Conservation (phyloP, 2,797 vertebrate genomes). For the Karalla daura region DNA sequence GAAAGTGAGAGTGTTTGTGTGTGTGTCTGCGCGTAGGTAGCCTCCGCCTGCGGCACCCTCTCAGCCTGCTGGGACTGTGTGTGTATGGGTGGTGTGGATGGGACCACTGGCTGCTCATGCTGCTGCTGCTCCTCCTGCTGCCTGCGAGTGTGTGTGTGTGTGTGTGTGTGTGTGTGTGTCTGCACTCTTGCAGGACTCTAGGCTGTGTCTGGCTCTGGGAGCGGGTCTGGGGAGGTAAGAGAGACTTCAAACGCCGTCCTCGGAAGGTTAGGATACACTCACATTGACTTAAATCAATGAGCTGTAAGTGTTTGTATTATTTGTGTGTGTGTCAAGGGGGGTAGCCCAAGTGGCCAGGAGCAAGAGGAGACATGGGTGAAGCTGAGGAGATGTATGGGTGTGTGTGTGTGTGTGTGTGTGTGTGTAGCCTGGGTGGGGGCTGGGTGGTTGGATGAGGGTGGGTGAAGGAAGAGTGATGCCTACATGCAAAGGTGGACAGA, state of each 20-base stretch:
- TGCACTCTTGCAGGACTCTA: conserved; percentile 73
- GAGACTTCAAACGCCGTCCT: conserved; percentile 80
- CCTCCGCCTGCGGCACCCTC: conserved; percentile 73
- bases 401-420: conserved; percentile 14
- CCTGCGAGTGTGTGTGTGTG: conserved; percentile 40
- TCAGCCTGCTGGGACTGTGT: conserved; percentile 69
- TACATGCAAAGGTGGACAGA: conserved; percentile 58
- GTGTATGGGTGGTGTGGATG: conserved; percentile 79
- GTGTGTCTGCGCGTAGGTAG: conserved; percentile 60
- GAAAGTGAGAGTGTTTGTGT: conserved; percentile 68
- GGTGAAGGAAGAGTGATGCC: conserved; percentile 59
- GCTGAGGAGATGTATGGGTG: conserved; percentile 50
- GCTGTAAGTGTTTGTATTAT: conserved; percentile 75
- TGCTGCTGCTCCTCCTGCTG: conserved; percentile 24
- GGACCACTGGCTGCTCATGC: conserved; percentile 61
- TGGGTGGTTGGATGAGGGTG: conserved; percentile 24
- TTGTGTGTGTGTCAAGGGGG: conserved; percentile 58
- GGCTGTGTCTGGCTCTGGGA: conserved; percentile 80
- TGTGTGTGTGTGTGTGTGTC: conserved; percentile 39
- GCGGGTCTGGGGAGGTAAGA: conserved; percentile 75
- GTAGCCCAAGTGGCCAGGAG: conserved; percentile 71
- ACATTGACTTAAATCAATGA: conserved; percentile 83
- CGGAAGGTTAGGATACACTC: conserved; percentile 79
- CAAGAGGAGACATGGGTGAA: conserved; percentile 58
- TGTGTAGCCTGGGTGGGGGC: conserved; percentile 42